A percentile compares a stretch with the other conserved stretches of the same genome.
Conservation (phyloP, 2,113 vertebrate genomes). For the Notechis scutatus region DNA sequence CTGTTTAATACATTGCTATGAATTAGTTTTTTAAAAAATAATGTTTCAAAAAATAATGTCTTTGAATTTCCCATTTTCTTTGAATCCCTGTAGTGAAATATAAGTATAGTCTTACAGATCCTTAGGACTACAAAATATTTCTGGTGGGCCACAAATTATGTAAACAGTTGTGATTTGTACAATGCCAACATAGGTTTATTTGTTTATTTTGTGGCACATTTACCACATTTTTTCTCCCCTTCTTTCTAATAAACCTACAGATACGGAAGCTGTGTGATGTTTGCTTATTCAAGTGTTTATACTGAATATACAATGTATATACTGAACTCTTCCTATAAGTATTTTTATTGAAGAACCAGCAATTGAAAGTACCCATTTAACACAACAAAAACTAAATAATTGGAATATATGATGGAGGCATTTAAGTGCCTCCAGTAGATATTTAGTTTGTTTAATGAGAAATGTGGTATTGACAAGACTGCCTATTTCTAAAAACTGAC, state of each 20-base stretch:
- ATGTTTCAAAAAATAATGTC: not conserved
- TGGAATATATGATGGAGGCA: slow-evolving; percentile 6
- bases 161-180: not conserved
- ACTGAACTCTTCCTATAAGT: not conserved
- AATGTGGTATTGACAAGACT: slow-evolving; percentile 3
- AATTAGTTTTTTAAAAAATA: not conserved
- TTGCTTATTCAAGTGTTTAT: not conserved
- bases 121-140: not conserved
- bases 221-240: not conserved
- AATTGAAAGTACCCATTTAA: slow-evolving; percentile 9
- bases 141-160: not conserved
- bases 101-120: not conserved
- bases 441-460: slow-evolving; percentile 6
- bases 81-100: not conserved
- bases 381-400: not conserved
- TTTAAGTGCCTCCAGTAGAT: not conserved
- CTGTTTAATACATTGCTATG: too few species aligned
- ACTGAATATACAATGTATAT: not conserved
- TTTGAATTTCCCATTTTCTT: not conserved
- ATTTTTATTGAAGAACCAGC: not conserved
- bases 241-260: not conserved
- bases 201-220: not conserved
- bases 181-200: not conserved
- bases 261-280: not conserved
- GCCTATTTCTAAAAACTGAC: not conserved